Percentiles rank a stretch among this genome's conserved stretches.
These are phyloP conservation scores for Phymanthus crucifer DNA, from an alignment of 92 coral and sea anemone species.

Conservation along the genomic window DNA sequence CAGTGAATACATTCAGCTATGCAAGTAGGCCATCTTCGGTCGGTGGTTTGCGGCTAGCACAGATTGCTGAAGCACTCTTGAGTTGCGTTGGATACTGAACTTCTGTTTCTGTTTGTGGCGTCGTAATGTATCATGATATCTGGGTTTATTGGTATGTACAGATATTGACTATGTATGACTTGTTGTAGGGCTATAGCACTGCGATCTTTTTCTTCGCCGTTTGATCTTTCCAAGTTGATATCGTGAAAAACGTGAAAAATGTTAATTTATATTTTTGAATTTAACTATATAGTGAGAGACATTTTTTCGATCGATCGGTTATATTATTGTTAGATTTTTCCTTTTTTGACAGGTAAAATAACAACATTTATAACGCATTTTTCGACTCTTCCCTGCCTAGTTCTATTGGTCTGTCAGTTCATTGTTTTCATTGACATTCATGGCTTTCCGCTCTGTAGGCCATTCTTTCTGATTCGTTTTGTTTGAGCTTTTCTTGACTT, in stretches of 20 bases:
- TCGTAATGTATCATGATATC: not conserved
- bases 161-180: not conserved
- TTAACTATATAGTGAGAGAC: not conserved
- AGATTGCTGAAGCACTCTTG: not conserved
- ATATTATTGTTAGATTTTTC: not conserved
- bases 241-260: not conserved
- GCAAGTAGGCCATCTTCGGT: not conserved
- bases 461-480: not conserved
- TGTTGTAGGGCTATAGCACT: not conserved
- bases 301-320: not conserved
- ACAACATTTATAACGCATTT: not conserved
- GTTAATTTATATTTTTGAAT: not conserved
- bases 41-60: not conserved
- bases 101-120: not conserved
- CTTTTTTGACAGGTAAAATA: not conserved
- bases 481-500: not conserved
- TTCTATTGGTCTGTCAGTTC: not conserved
- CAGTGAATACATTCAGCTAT: not conserved
- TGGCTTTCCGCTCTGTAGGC: not conserved
- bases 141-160: not conserved
- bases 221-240: not conserved
- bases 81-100: not conserved
- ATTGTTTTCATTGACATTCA: not conserved
- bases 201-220: not conserved
- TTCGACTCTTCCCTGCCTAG: not conserved